These are phyloP conservation scores for Caenorhabditis wallacei DNA, from an alignment of 2,888 invertebrate genomes.

Conservation along the genomic window DNA sequence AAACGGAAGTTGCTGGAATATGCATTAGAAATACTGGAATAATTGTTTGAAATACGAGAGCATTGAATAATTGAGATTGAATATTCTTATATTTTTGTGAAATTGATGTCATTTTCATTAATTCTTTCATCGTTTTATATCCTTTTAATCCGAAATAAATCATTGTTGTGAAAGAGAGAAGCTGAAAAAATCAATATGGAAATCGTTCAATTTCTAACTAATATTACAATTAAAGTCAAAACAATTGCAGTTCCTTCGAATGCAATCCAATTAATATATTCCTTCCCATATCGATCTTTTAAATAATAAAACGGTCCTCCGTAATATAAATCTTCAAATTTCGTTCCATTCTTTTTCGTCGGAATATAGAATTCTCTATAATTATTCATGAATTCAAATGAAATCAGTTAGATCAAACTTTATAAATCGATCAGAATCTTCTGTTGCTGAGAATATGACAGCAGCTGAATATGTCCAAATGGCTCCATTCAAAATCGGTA, in stretches of 20 bases:
- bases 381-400: too few relatives aligned
- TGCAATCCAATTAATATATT: slow-evolving; percentile 28
- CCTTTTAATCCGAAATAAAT: slow-evolving; percentile 20
- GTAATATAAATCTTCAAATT: slow-evolving; percentile 27
- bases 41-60: slow-evolving; percentile 29
- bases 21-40: slow-evolving; percentile 46
- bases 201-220: not conserved
- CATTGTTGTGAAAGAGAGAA: slow-evolving; percentile 29
- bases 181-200: slow-evolving; percentile 1
- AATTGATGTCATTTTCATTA: not conserved
- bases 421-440: slow-evolving; percentile 37
- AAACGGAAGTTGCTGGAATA: slow-evolving; percentile 29
- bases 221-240: slow-evolving; percentile 28
- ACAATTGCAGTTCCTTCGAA: slow-evolving; percentile 29
- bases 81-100: slow-evolving; percentile 15
- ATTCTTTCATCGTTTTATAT: slow-evolving; percentile 6
- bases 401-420: not conserved
- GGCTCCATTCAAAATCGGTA: slow-evolving; percentile 24
- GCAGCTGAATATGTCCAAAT: slow-evolving; percentile 22
- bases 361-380: slow-evolving; percentile 8
- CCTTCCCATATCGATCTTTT: slow-evolving; percentile 10
- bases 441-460: slow-evolving; percentile 16
- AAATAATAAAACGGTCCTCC: slow-evolving; percentile 38
- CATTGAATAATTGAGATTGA: slow-evolving; percentile 37
- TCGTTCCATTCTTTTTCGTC: not conserved